Evolutionary conservation across 2,797 vertebrate species (phyloP).

Genomic region (Eulemur coronatus): DNA sequence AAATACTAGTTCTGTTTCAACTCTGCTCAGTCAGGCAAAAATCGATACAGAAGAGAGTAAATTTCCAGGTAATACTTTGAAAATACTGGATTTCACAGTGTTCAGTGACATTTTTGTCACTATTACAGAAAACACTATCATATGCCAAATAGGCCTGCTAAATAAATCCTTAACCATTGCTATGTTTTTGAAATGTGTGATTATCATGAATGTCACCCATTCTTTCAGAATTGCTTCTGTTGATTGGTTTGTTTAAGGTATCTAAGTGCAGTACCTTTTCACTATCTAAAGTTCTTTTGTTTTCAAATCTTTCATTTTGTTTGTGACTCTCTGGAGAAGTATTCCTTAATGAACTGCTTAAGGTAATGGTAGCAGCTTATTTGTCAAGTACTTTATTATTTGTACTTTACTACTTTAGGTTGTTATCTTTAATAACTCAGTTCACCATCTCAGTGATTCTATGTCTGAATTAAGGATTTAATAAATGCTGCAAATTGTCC

Average conservation of each 20-base stretch:
- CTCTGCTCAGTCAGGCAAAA: conserved; percentile 78
- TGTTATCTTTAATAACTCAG: conserved; percentile 40
- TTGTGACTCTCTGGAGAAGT: conserved; percentile 28
- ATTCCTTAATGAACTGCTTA: conserved; percentile 14
- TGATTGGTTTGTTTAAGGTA: conserved; percentile 5
- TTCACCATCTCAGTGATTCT: conserved; percentile 39
- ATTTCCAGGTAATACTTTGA: conserved; percentile 83
- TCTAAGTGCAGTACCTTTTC: not conserved
- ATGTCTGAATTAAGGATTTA: conserved; percentile 10
- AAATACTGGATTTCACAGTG: conserved; percentile 48
- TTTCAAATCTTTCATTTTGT: conserved; percentile 9
- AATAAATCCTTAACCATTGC: conserved; percentile 20
- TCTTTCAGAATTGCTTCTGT: conserved; percentile 31
- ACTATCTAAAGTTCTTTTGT: not conserved
- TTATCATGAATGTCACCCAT: not conserved
- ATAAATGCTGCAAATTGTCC: conserved; percentile 3
- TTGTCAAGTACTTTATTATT: conserved; percentile 15
- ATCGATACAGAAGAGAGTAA: conserved; percentile 79
- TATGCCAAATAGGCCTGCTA: conserved; percentile 1
- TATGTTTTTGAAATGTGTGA: conserved; percentile 12
- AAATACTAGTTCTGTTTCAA: conserved; percentile 65
- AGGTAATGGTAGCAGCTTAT: conserved; percentile 7
- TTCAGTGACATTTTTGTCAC: conserved; percentile 33
- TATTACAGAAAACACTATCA: not conserved
- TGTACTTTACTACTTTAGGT: not conserved